Conservation (phyloP, 2,888 invertebrate genomes). For the Boloria euphrosyne region DNA sequence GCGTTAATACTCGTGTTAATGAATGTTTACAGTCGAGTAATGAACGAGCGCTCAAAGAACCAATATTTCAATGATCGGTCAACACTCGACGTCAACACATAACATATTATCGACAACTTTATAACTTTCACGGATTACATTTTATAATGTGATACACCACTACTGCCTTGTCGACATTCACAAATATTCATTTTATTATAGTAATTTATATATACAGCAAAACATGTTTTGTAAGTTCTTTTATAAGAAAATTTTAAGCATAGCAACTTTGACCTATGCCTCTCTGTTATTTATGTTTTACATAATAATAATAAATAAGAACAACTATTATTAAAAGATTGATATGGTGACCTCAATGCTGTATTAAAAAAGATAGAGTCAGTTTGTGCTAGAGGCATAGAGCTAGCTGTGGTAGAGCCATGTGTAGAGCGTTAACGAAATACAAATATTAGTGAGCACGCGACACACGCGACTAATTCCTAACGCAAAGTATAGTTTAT, state of each 20-base stretch:
- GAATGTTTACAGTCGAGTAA: constrained; percentile 28
- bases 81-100: constrained; percentile 37
- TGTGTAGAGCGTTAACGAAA: constrained; percentile 72
- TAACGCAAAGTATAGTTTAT: constrained; percentile 75
- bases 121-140: constrained; percentile 59
- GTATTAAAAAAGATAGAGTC: no score
- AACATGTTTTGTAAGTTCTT: no score
- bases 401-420: no score
- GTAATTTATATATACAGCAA: background rate
- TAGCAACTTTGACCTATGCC: no score
- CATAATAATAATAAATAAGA: no score
- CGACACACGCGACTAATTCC: constrained; percentile 80
- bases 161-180: background rate
- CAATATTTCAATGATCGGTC: constrained; percentile 48
- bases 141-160: background rate
- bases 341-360: no score
- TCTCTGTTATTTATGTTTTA: no score
- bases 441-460: constrained; percentile 74
- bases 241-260: no score
- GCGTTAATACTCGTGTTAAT: constrained; percentile 18
- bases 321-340: no score
- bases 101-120: constrained; percentile 53
- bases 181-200: background rate
- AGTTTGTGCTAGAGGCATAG: no score
- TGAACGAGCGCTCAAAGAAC: constrained; percentile 28